A percentile compares a stretch with the other conserved stretches of the same genome.
Conservation (phyloP, 1,140 invertebrate genomes). For the Argopecten irradians region DNA sequence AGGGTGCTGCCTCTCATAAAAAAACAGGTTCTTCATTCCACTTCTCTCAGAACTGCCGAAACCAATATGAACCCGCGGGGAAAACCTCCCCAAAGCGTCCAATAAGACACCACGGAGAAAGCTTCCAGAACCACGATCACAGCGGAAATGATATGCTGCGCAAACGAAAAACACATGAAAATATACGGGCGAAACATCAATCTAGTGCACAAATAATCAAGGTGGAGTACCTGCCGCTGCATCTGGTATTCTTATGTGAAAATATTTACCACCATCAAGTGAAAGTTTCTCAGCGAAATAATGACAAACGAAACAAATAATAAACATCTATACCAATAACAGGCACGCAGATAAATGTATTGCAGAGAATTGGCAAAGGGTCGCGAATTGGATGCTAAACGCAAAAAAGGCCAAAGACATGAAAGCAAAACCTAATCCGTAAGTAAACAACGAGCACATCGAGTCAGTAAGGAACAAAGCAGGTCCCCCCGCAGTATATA, state of each 20-base stretch:
- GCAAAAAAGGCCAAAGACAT: constrained; percentile 67
- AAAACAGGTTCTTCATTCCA: background rate
- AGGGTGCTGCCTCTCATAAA: constrained; percentile 19
- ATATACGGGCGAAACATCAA: constrained; percentile 18
- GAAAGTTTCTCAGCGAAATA: background rate
- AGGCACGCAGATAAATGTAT: background rate
- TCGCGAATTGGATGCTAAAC: constrained; percentile 62
- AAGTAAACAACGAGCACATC: constrained; percentile 67
- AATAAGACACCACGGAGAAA: constrained; percentile 64
- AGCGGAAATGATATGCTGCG: constrained; percentile 61
- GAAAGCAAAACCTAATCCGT: constrained; percentile 71
- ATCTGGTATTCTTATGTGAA: constrained; percentile 27
- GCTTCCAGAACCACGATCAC: constrained; percentile 70
- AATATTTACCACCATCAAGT: background rate
- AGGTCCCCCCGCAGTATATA: constrained; percentile 72
- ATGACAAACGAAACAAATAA: background rate
- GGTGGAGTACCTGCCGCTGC: constrained; percentile 3
- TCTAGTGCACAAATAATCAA: constrained; percentile 9
- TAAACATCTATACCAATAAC: constrained; percentile 20
- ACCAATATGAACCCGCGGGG: background rate
- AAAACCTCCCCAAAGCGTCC: constrained; percentile 40
- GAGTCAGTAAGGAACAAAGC: constrained; percentile 68
- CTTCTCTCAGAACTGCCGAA: background rate
- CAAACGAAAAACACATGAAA: constrained; percentile 47
- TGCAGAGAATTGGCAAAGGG: background rate